phyloP scores from a whole-genome alignment of 1,140 invertebrate genomes.

The Leptinotarsa undecemlineata region DNA sequence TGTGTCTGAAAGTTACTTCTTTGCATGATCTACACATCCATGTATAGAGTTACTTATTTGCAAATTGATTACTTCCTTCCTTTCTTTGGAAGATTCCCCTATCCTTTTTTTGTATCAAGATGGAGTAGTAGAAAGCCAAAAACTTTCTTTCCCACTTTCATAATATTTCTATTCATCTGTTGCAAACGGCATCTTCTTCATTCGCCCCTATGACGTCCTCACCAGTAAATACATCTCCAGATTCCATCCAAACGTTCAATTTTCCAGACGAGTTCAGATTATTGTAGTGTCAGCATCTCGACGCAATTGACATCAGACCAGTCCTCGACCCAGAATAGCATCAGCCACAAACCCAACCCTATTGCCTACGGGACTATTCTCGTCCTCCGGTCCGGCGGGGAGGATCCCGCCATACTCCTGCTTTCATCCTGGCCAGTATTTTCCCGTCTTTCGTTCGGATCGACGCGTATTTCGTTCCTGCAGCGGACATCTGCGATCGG shows the following conservation, averaged over 20 bases:
- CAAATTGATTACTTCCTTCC: too few relatives aligned
- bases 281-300: conserved; percentile 2
- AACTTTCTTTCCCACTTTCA: too few relatives aligned
- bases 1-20: too few relatives aligned
- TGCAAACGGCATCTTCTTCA: background rate
- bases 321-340: background rate
- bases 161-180: too few relatives aligned
- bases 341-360: background rate
- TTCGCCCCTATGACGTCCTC: background rate
- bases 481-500: background rate
- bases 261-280: conserved; percentile 2
- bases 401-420: conserved; percentile 28
- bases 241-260: background rate
- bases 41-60: too few relatives aligned
- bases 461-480: conserved; percentile 9
- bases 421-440: conserved; percentile 35
- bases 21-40: too few relatives aligned
- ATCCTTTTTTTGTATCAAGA: too few relatives aligned
- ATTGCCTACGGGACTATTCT: background rate
- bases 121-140: too few relatives aligned
- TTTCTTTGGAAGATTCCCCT: too few relatives aligned
- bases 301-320: background rate
- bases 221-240: background rate
- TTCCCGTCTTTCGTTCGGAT: conserved; percentile 28
- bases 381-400: conserved; percentile 12